Conservation (phyloP, 2,797 vertebrate genomes). For the Hirundo rustica region DNA sequence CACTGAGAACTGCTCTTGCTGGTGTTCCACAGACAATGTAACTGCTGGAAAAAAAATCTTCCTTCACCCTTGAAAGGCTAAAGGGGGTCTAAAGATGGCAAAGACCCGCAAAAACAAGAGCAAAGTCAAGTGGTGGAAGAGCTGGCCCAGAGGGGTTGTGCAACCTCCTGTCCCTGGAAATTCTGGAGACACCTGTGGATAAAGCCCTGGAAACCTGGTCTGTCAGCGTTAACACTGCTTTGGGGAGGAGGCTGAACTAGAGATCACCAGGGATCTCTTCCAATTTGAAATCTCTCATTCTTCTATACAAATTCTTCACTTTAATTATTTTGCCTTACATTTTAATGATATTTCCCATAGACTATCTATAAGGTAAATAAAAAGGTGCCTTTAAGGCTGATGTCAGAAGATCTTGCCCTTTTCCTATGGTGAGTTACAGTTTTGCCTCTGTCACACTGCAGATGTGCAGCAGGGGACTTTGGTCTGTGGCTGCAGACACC, state of each 20-base stretch:
- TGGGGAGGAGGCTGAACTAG: not conserved
- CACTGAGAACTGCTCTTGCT: not conserved
- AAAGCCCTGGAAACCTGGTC: not conserved
- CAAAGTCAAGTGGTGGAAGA: not conserved
- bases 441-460: rapidly evolving
- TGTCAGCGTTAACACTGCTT: not conserved
- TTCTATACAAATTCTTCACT: not conserved
- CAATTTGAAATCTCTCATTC: not conserved
- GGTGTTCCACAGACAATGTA: not conserved
- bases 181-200: not conserved
- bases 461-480: not conserved
- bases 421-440: not conserved
- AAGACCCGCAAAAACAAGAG: not conserved
- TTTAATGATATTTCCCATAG: not conserved
- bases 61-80: not conserved
- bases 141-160: not conserved
- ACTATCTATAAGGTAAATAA: not conserved
- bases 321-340: not conserved
- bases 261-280: not conserved
- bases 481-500: not conserved
- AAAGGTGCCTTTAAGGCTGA: not conserved
- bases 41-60: not conserved
- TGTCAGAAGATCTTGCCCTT: not conserved
- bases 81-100: not conserved
- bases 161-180: not conserved